Percentiles rank a stretch among this genome's conserved stretches.
These are phyloP conservation scores for Panulirus ornatus DNA, from an alignment of 1,140 invertebrate species.

Conservation along the genomic window DNA sequence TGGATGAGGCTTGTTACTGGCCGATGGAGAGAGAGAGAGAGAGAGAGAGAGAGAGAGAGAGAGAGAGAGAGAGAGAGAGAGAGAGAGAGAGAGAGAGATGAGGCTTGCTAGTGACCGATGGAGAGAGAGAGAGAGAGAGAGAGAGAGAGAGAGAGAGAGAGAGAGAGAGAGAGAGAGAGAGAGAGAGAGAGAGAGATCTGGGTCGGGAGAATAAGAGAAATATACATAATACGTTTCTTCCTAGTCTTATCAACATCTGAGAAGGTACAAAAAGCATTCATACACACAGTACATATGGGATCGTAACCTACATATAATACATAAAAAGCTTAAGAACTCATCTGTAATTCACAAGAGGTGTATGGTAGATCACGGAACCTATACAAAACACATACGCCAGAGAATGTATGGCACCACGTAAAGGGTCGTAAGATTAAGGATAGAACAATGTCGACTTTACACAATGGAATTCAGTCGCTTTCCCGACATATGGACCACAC, in stretches of 20 bases:
- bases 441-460: too few relatives aligned
- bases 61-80: too few relatives aligned
- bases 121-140: neutral
- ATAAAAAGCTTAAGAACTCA: neutral
- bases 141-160: neutral
- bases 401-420: too few relatives aligned
- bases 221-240: too few relatives aligned
- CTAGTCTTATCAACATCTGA: too few relatives aligned
- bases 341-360: neutral
- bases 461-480: too few relatives aligned
- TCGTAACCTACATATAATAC: neutral
- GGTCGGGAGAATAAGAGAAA: neutral
- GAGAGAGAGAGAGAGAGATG: neutral
- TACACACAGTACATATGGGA: neutral
- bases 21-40: too few relatives aligned
- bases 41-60: too few relatives aligned
- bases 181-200: neutral
- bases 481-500: too few relatives aligned
- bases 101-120: neutral
- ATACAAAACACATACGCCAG: neutral
- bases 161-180: conserved; percentile 11
- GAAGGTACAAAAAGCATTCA: neutral
- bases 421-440: too few relatives aligned
- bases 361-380: neutral
- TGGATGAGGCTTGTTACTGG: too few relatives aligned